Conservation (phyloP, 2,797 vertebrate genomes). For the Eulemur albifrons region DNA sequence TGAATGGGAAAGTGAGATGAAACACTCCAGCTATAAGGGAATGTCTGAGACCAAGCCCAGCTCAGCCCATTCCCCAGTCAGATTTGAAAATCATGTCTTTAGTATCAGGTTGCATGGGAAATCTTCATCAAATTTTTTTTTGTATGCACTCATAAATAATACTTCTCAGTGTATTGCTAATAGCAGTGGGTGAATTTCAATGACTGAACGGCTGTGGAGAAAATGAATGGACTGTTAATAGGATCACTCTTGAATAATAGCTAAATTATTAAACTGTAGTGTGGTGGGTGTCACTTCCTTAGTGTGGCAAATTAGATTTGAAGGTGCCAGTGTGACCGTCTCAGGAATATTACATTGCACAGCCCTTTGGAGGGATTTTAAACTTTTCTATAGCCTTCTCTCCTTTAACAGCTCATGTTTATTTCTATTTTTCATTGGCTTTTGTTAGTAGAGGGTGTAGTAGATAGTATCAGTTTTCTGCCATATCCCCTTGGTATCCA, state of each 20-base stretch:
- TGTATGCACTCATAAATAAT: conserved; percentile 58
- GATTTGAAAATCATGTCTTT: conserved; percentile 49
- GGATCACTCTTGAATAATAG: conserved; percentile 62
- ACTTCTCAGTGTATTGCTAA: conserved; percentile 52
- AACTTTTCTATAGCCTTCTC: conserved; percentile 44
- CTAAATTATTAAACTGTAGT: conserved; percentile 65
- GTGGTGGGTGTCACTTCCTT: conserved; percentile 46
- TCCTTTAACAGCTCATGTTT: conserved; percentile 47
- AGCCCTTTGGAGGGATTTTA: conserved; percentile 52
- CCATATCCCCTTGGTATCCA: conserved; percentile 1
- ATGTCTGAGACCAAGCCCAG: background rate
- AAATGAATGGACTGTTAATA: conserved; percentile 74
- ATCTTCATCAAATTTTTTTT: conserved; percentile 63
- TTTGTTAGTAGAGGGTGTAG: conserved; percentile 49
- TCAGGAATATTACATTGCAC: conserved; percentile 69
- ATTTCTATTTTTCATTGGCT: conserved; percentile 52
- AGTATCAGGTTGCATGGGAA: conserved; percentile 48
- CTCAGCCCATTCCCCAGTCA: background rate
- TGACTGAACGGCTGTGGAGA: conserved; percentile 27
- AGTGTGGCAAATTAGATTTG: conserved; percentile 54
- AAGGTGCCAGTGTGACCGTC: conserved; percentile 44
- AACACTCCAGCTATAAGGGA: conserved; percentile 4
- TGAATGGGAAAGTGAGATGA: conserved; percentile 18
- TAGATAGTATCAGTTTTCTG: conserved; percentile 39
- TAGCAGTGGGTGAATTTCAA: conserved; percentile 63